Conservation (phyloP, 2,888 invertebrate genomes). For the Liopterus haemorrhoidalis region DNA sequence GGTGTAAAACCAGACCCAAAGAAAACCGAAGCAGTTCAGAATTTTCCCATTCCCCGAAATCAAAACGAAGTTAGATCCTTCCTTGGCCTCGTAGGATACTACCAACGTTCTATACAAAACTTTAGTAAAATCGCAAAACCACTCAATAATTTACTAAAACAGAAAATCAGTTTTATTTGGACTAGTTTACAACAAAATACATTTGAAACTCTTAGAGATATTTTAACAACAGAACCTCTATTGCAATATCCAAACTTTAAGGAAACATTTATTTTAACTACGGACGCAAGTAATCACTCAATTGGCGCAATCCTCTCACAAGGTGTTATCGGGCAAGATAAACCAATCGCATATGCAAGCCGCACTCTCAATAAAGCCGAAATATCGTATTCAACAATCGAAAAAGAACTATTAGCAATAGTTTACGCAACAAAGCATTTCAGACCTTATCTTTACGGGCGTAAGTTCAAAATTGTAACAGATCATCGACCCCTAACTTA, state of each 20-base stretch:
- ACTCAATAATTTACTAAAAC: slow-evolving; percentile 14
- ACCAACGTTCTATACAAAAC: slow-evolving; percentile 13
- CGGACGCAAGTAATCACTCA: slow-evolving; percentile 30
- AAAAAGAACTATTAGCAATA: too few species aligned
- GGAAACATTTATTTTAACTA: slow-evolving; percentile 31
- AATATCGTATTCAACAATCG: not conserved
- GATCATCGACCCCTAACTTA: too few species aligned
- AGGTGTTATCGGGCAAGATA: slow-evolving; percentile 24
- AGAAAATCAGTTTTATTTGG: slow-evolving; percentile 13
- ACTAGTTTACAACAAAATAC: slow-evolving; percentile 36
- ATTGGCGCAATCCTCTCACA: slow-evolving; percentile 31
- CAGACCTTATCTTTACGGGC: not conserved
- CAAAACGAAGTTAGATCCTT: not conserved
- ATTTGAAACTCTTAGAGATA: slow-evolving; percentile 29
- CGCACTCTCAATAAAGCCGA: not conserved
- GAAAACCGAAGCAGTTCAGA: not conserved
- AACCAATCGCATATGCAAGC: slow-evolving; percentile 33
- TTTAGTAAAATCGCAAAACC: slow-evolving; percentile 17
- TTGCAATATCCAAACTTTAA: slow-evolving; percentile 25
- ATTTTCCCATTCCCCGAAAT: not conserved
- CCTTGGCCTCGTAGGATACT: not conserved
- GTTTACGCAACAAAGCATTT: not conserved
- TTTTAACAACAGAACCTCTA: slow-evolving; percentile 21
- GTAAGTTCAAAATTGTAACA: too few species aligned
- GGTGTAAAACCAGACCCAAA: not conserved